phyloP scores from a whole-genome alignment of 2,888 invertebrate species.

The Nowickia ferox region DNA sequence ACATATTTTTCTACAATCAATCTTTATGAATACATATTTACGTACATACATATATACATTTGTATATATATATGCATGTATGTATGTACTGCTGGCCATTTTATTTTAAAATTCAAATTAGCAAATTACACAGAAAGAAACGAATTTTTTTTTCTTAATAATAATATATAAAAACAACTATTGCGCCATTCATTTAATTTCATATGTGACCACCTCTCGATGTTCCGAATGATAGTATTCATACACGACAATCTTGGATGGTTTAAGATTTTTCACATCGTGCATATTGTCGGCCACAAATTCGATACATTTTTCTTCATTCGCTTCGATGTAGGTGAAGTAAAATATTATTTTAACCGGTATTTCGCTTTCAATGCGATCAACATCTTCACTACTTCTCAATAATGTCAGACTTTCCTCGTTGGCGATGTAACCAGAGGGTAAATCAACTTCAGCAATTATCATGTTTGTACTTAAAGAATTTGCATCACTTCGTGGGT shows the following conservation, averaged over 20 bases:
- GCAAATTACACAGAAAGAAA: no score
- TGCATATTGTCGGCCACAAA: constrained; percentile 20
- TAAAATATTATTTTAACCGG: constrained; percentile 22
- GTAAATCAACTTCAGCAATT: constrained; percentile 17
- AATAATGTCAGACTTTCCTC: background rate
- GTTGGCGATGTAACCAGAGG: constrained; percentile 26
- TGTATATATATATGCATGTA: no score
- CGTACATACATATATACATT: no score
- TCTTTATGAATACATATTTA: no score
- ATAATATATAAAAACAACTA: background rate
- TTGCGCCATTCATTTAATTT: background rate
- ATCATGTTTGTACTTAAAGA: constrained; percentile 40
- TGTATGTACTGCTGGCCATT: no score
- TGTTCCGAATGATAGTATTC: constrained; percentile 35
- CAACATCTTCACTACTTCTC: background rate
- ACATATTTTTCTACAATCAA: no score
- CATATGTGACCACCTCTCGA: background rate
- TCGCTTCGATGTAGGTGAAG: constrained; percentile 11
- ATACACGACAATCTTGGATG: constrained; percentile 11
- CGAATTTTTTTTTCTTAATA: no score
- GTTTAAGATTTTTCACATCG: constrained; percentile 29
- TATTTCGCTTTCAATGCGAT: background rate
- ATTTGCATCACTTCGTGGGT: background rate
- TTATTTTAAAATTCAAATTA: no score
- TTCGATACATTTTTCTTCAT: constrained; percentile 9